Percentiles rank a stretch among this genome's conserved stretches.
Conservation (phyloP, 2,797 vertebrate genomes). For the Loriculus beryllinus region DNA sequence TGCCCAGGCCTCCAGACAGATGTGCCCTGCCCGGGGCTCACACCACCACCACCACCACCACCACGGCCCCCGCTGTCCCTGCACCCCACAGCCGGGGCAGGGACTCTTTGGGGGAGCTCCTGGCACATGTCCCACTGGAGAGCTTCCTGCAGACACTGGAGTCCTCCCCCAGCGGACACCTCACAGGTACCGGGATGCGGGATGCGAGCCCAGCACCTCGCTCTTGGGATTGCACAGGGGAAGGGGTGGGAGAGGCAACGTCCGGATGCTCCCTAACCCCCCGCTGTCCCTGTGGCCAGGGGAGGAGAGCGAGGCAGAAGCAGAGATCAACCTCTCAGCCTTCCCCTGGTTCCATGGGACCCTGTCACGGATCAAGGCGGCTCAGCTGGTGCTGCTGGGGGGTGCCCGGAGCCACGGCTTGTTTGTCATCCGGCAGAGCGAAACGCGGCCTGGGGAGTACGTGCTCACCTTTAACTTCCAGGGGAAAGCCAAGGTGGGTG, state of each 20-base stretch:
- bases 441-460: slow-evolving; percentile 93
- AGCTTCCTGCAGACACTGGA: slow-evolving; percentile 90
- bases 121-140: slow-evolving; percentile 88
- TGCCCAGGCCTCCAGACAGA: slow-evolving; percentile 81
- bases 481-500: slow-evolving; percentile 94
- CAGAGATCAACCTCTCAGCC: slow-evolving; percentile 80
- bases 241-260: not conserved
- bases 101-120: slow-evolving; percentile 85
- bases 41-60: not conserved
- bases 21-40: not conserved
- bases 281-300: slow-evolving; percentile 47
- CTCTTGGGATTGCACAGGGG: not conserved
- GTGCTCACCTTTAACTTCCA: slow-evolving; percentile 99
- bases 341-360: slow-evolving; percentile 98
- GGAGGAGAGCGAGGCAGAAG: slow-evolving; percentile 76
- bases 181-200: slow-evolving; percentile 73
- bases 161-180: slow-evolving; percentile 71
- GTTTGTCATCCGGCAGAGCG: slow-evolving; percentile 95
- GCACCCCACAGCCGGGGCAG: slow-evolving; percentile 78
- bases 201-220: not conserved
- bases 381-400: slow-evolving; percentile 91
- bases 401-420: slow-evolving; percentile 89
- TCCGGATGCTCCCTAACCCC: not conserved
- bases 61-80: slow-evolving; percentile 7
- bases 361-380: slow-evolving; percentile 88